phyloP scores from a whole-genome alignment of 2,888 invertebrate genomes.

The Campoplex capitator region DNA sequence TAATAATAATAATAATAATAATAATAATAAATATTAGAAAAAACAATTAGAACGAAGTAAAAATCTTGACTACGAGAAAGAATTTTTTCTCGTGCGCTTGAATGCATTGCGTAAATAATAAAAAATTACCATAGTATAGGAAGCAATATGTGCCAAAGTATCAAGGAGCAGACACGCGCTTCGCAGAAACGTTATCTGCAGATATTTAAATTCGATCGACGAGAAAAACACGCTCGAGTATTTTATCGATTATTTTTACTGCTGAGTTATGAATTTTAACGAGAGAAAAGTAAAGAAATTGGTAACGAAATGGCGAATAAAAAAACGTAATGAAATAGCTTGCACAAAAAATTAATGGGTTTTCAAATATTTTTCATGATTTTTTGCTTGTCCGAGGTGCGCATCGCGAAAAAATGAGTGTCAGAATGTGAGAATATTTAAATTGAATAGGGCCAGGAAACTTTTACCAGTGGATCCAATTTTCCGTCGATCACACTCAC shows the following conservation, averaged over 20 bases:
- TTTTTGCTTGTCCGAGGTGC: neutral
- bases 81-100: neutral
- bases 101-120: neutral
- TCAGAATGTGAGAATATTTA: neutral
- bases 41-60: neutral
- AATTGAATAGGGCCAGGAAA: conserved; percentile 4
- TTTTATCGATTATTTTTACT: conserved; percentile 4
- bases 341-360: neutral
- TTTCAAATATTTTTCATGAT: neutral
- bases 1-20: neutral
- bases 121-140: neutral
- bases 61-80: neutral
- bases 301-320: neutral
- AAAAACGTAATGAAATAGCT: neutral
- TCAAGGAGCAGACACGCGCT: neutral
- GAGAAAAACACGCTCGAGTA: neutral
- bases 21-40: neutral
- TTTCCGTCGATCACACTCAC: neutral
- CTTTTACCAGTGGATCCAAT: neutral
- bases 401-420: neutral
- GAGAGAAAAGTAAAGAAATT: neutral
- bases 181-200: neutral
- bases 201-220: neutral
- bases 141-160: neutral
- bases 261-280: neutral